phyloP scores from a whole-genome alignment of 2,797 vertebrate species.

The Numenius phaeopus region DNA sequence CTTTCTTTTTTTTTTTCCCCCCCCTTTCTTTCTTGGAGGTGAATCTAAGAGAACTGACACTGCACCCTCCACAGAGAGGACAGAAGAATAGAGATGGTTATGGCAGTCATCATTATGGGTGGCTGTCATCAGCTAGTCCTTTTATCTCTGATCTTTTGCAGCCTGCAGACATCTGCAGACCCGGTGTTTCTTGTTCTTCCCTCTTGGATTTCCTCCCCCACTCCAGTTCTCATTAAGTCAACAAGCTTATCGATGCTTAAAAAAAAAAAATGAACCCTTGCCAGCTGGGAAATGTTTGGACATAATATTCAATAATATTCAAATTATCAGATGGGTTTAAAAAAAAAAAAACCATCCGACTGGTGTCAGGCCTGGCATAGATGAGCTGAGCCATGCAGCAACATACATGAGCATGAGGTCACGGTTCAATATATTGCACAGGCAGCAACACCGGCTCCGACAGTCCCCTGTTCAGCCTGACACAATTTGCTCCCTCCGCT shows the following conservation, averaged over 20 bases:
- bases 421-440: background rate
- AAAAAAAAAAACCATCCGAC: background rate
- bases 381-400: background rate
- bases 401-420: background rate
- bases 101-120: rapidly evolving
- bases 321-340: background rate
- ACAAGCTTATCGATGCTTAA: background rate
- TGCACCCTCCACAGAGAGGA: rapidly evolving
- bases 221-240: background rate
- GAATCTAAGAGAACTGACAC: background rate
- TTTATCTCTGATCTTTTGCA: background rate
- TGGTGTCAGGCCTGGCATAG: background rate
- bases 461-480: background rate
- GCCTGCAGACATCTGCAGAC: background rate
- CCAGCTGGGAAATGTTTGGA: background rate
- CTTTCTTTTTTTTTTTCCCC: background rate
- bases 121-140: background rate
- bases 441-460: background rate
- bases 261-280: background rate
- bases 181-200: background rate
- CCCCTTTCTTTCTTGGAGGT: background rate
- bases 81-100: background rate
- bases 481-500: rapidly evolving
- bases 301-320: background rate
- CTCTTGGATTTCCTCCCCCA: background rate